Evolutionary conservation across 1,140 invertebrate species (phyloP), one percentile per base, ranked within the genome.

Genomic region (Camponotus floridanus): DNA sequence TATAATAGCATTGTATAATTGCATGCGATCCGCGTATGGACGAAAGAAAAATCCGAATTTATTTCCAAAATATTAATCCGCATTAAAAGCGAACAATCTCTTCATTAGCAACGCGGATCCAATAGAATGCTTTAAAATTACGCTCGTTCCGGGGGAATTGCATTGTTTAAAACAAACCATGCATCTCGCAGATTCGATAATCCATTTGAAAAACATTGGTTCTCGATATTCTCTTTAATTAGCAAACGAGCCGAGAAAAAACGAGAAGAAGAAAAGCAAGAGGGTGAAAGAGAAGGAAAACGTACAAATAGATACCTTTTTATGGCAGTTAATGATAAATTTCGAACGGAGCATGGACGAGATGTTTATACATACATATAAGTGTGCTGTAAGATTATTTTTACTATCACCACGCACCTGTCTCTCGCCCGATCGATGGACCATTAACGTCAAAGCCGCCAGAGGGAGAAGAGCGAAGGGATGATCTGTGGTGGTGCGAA

Each of bases 371-470:
- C 33, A 78, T 51, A 51, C 48, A 51, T 65, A 78, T 78, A 78
- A 65, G 64, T 64, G 61, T 83, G 85, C 36, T 55, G 45, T 33
- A 85, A 88, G 83, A 90, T 91, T 88, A 87, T 88, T 90, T 90
- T 90, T 90, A 86, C 70, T 85, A 70, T 33, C 64, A 89, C 74
- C 76, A 65, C 80, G 87, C 85, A 91, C 85, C 86, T 91, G 78
- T 91, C 86, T 91, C 74, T 33, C 70, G 76, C 11, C 59, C 88
- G 88, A 90, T 90, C 88, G 88, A 90, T 90, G 88, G 88, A 89
- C 88, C 88, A 90, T 90, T 90, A 90, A 89, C 88, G 88, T 90
- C 88, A 90, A 90, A 90, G 87, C 88, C 68, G 45, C 13, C 76
- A 11, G 45, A 15, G 71, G 71, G 51, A 61, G 55, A 78, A 48